Conservation (phyloP, 2,113 vertebrate genomes). For the Syngnathoides biaculeatus region DNA sequence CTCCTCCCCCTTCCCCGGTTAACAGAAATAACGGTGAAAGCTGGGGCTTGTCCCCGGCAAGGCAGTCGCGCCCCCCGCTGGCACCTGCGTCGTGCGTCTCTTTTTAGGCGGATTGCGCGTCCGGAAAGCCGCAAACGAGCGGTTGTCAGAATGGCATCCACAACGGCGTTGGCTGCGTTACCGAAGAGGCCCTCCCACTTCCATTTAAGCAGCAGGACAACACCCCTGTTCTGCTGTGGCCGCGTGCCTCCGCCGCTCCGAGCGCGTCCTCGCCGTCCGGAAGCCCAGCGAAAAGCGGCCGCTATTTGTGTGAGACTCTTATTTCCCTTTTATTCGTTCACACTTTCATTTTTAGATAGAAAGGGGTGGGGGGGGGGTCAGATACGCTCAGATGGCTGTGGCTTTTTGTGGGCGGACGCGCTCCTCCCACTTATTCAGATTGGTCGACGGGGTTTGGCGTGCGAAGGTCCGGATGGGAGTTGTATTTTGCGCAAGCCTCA, state of each 20-base stretch:
- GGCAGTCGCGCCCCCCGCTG: constrained; percentile 32
- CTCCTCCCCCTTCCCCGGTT: constrained; percentile 27
- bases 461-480: constrained; percentile 74
- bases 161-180: constrained; percentile 71
- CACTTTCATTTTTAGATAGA: constrained; percentile 39
- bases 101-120: constrained; percentile 37
- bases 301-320: constrained; percentile 47
- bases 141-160: constrained; percentile 64
- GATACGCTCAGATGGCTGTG: constrained; percentile 66
- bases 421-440: constrained; percentile 81
- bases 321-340: constrained; percentile 60
- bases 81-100: constrained; percentile 25
- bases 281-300: constrained; percentile 37
- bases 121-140: constrained; percentile 53
- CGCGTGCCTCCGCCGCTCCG: constrained; percentile 43
- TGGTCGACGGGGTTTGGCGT: constrained; percentile 63
- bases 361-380: too few relatives aligned
- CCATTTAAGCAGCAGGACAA: constrained; percentile 77
- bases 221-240: constrained; percentile 59
- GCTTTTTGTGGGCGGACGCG: constrained; percentile 77
- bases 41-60: constrained; percentile 37
- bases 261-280: constrained; percentile 47
- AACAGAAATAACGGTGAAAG: constrained; percentile 51
- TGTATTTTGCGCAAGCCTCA: constrained; percentile 72
- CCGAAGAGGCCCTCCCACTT: constrained; percentile 75